Base-by-base conservation (phyloP, 2,113 vertebrate genomes). In the Elanoides forficatus region DNA sequence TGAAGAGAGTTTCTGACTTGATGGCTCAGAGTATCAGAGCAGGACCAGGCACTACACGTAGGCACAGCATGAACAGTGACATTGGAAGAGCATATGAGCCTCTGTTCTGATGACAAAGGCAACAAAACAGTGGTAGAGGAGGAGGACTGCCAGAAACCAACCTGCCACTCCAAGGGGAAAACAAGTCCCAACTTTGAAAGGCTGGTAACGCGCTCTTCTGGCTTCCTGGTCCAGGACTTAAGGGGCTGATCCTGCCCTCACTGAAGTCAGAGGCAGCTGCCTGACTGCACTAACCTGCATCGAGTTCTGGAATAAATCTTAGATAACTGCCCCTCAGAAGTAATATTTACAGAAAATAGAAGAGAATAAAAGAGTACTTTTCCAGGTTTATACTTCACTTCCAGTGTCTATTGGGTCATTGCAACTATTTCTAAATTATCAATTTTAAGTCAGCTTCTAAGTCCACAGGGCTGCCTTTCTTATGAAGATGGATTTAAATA, bases 41-140 rank as follows among this genome's bases (percentile, higher is more conserved):
- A 81, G 60, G 40, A 81, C 4, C 25, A 42, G 30, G 58, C 0
- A 0, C 53, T 23, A 72, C n/a, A 55, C 0, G 0, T 9, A 82
- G 5, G 6, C 4, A 0, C 13, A 15, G 36, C 9, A 45, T 0
- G 15, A 91, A 30, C 29, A 65, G 45, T 0, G 2, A 32, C 10
- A 7, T 0, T 63, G 56, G n/a, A 71, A 75, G 9, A 63, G 26
- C 36, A 53, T 27, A 43, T 27, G 14, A 79, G 23, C 52, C 45
- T 71, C 32, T 36, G 13, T 43, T 76, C 34, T 34, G 53, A 83
- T 17, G 19, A 76, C 32, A 75, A 56, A 72, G 17, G 62, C 21
- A 45, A 85, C 10, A 67, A 75, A 88, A 15, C 30, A 65, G 26
- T 11, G 32, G 22, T 67, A 81, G 66, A 68, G 50, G 16, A 68